Evolutionary conservation across 23 tunicate genomes (phyloP).

Genomic region (Trididemnum miniatum): DNA sequence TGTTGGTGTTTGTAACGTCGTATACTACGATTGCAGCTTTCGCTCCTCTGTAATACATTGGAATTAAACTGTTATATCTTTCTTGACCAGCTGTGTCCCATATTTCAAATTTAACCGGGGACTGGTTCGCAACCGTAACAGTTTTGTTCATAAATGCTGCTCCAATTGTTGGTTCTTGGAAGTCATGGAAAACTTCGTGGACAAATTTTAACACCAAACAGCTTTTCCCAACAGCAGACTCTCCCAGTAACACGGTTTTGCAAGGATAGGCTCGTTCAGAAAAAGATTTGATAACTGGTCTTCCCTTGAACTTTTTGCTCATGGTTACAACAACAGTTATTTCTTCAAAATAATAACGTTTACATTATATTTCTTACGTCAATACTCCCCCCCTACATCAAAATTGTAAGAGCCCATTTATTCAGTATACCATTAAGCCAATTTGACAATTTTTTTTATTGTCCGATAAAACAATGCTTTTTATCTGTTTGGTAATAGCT

Average conservation of each 20-base stretch:
- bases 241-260: slow-evolving; percentile 31
- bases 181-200: neutral
- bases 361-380: too few relatives aligned
- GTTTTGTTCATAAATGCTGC: neutral
- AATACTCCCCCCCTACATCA: too few relatives aligned
- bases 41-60: slow-evolving; percentile 33
- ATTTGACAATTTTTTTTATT: too few relatives aligned
- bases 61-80: slow-evolving; percentile 11
- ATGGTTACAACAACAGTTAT: too few relatives aligned
- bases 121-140: neutral
- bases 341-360: too few relatives aligned
- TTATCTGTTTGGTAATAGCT: too few relatives aligned
- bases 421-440: too few relatives aligned
- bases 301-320: too few relatives aligned
- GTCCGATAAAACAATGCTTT: too few relatives aligned
- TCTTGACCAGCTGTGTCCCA: slow-evolving; percentile 39
- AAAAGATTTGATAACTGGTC: too few relatives aligned
- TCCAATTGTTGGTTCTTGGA: slow-evolving; percentile 25
- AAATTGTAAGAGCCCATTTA: too few relatives aligned
- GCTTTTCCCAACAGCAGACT: slow-evolving; percentile 36
- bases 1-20: slow-evolving; percentile 15
- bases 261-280: too few relatives aligned
- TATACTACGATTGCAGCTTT: slow-evolving; percentile 21
- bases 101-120: slow-evolving; percentile 23
- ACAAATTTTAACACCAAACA: slow-evolving; percentile 18